These are phyloP conservation scores for Acromyrmex heyeri DNA, from an alignment of 1,140 invertebrate genomes.

Conservation along the genomic window DNA sequence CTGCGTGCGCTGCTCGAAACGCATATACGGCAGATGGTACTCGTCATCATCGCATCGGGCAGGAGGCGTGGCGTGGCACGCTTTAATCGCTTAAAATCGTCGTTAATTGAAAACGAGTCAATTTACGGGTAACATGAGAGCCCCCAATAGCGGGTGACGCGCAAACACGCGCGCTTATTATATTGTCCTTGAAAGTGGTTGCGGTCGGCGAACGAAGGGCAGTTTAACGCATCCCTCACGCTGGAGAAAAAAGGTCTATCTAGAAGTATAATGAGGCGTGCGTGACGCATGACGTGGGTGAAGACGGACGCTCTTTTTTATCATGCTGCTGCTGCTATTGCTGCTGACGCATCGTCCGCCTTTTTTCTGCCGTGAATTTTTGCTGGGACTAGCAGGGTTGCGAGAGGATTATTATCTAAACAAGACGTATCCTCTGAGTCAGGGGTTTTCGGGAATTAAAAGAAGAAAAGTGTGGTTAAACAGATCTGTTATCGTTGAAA, in stretches of 20 bases:
- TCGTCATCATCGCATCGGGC: conserved; percentile 55
- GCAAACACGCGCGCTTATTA: conserved; percentile 51
- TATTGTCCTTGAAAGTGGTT: conserved; percentile 57
- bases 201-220: conserved; percentile 8
- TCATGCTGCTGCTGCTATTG: conserved; percentile 1
- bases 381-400: neutral
- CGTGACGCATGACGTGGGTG: conserved; percentile 54
- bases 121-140: conserved; percentile 68
- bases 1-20: conserved; percentile 51
- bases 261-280: conserved; percentile 62
- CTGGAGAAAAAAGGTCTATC: conserved; percentile 36
- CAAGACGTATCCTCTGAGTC: conserved; percentile 56
- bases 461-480: neutral
- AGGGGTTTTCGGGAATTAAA: conserved; percentile 38
- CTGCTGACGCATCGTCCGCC: conserved; percentile 57
- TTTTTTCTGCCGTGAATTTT: conserved; percentile 49
- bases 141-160: conserved; percentile 1
- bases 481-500: conserved; percentile 12
- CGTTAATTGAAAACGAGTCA: conserved; percentile 76
- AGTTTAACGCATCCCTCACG: neutral
- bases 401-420: conserved; percentile 48
- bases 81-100: conserved; percentile 72
- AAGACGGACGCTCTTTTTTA: conserved; percentile 27
- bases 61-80: conserved; percentile 63
- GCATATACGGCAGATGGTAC: conserved; percentile 67